Evolutionary conservation across 2,888 invertebrate genomes (phyloP).

Genomic region (Punctoribates punctum): DNA sequence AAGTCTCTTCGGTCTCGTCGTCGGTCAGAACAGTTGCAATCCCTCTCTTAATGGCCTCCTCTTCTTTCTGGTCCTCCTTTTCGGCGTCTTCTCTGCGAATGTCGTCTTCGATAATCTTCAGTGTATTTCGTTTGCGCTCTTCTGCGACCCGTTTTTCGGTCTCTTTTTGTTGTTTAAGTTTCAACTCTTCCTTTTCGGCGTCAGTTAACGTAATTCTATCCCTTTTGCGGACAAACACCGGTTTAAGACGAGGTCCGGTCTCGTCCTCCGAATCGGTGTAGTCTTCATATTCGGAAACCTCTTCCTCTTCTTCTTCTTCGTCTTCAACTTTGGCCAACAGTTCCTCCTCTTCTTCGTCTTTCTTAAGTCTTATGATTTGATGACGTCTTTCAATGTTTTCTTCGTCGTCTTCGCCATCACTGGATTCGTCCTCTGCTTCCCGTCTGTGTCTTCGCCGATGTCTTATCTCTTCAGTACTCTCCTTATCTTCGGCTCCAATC

Average conservation of each 20-base stretch:
- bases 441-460: slow-evolving; percentile 42
- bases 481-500: slow-evolving; percentile 40
- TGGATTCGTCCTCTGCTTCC: slow-evolving; percentile 50
- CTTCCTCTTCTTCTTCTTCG: slow-evolving; percentile 53
- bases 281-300: slow-evolving; percentile 66
- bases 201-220: slow-evolving; percentile 94
- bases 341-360: slow-evolving; percentile 61
- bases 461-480: slow-evolving; percentile 50
- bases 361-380: slow-evolving; percentile 51
- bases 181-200: slow-evolving; percentile 79
- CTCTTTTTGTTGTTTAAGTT: slow-evolving; percentile 64
- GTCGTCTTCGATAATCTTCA: slow-evolving; percentile 54
- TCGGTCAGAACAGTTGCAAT: slow-evolving; percentile 83
- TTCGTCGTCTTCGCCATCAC: slow-evolving; percentile 50
- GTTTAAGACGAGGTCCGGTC: slow-evolving; percentile 78
- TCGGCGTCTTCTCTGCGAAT: slow-evolving; percentile 53
- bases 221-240: slow-evolving; percentile 75
- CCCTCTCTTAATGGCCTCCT: slow-evolving; percentile 67
- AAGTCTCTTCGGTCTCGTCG: slow-evolving; percentile 92
- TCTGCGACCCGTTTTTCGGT: slow-evolving; percentile 69
- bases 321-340: slow-evolving; percentile 56
- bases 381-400: slow-evolving; percentile 49
- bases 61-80: slow-evolving; percentile 53
- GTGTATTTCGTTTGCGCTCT: slow-evolving; percentile 47
- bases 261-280: slow-evolving; percentile 59